A percentile compares a stretch with the other conserved stretches of the same genome.
Evolutionary conservation across 2,888 invertebrate species (phyloP).

Genomic region (Diadromus collaris): DNA sequence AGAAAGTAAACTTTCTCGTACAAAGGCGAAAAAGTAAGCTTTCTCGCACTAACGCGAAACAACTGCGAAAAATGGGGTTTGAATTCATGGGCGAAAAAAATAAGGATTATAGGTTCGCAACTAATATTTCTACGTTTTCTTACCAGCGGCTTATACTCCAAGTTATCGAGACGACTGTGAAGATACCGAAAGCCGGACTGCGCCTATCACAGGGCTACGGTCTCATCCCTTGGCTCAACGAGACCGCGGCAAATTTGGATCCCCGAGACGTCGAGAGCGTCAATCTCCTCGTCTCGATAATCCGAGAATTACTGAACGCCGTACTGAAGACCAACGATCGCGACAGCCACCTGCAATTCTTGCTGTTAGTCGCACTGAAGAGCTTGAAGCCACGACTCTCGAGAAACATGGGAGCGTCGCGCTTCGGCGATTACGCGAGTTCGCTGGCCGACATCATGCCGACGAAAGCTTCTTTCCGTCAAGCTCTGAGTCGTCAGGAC

Average conservation of each 20-base stretch:
- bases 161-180: conserved; percentile 84
- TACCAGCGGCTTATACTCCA: conserved; percentile 84
- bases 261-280: conserved; percentile 66
- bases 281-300: conserved; percentile 68
- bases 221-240: conserved; percentile 86
- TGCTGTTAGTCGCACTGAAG: conserved; percentile 66
- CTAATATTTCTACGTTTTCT: neutral
- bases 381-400: conserved; percentile 62
- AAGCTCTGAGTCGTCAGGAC: conserved; percentile 66
- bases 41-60: too few relatives aligned
- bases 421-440: conserved; percentile 62
- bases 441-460: conserved; percentile 64
- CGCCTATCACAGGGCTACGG: conserved; percentile 86
- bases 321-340: conserved; percentile 62
- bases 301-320: conserved; percentile 68
- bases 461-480: conserved; percentile 64
- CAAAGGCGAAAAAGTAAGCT: too few relatives aligned
- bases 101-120: neutral
- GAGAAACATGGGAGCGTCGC: conserved; percentile 50
- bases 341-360: conserved; percentile 58
- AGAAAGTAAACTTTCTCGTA: neutral
- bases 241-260: conserved; percentile 72
- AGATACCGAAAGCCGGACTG: conserved; percentile 85
- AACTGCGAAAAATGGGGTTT: too few relatives aligned
- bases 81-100: too few relatives aligned